These are phyloP conservation scores for Channallabes apus DNA, from an alignment of 2,797 vertebrate genomes.

Conservation along the genomic window DNA sequence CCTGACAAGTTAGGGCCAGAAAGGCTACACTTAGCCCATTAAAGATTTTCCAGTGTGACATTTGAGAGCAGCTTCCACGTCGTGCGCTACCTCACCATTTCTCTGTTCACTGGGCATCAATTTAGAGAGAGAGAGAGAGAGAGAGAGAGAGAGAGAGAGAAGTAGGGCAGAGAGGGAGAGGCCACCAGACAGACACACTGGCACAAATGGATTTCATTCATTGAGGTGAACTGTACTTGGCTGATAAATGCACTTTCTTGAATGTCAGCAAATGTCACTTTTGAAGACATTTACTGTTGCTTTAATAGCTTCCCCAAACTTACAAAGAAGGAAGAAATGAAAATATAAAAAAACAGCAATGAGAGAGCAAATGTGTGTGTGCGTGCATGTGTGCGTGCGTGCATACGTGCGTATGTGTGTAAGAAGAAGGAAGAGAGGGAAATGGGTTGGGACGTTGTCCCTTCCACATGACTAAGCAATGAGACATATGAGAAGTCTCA, in stretches of 20 bases:
- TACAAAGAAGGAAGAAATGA: constrained; percentile 81
- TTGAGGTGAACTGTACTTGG: constrained; percentile 90
- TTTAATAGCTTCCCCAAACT: constrained; percentile 88
- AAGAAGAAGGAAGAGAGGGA: constrained; percentile 70
- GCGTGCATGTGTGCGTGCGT: constrained; percentile 53
- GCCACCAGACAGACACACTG: constrained; percentile 86
- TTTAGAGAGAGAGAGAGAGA: constrained; percentile 75
- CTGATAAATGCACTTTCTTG: constrained; percentile 98
- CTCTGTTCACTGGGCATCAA: constrained; percentile 89
- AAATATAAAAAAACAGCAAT: constrained; percentile 74
- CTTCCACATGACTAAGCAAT: constrained; percentile 98
- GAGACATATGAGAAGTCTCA: constrained; percentile 84
- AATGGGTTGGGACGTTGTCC: constrained; percentile 84
- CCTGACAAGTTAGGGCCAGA: constrained; percentile 98
- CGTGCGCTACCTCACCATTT: constrained; percentile 88
- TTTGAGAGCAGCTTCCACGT: constrained; percentile 91
- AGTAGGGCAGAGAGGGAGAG: constrained; percentile 61
- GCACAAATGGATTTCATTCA: constrained; percentile 93
- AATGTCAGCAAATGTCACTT: constrained; percentile 99
- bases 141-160: constrained; percentile 71
- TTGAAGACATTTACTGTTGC: constrained; percentile 97
- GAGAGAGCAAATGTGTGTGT: constrained; percentile 47
- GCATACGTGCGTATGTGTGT: constrained; percentile 58
- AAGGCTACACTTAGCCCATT: constrained; percentile 99
- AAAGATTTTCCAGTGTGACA: constrained; percentile 97